Percentiles rank a stretch among this genome's conserved stretches.
Conservation (phyloP, 2,797 vertebrate genomes). For the Sebastes umbrosus region DNA sequence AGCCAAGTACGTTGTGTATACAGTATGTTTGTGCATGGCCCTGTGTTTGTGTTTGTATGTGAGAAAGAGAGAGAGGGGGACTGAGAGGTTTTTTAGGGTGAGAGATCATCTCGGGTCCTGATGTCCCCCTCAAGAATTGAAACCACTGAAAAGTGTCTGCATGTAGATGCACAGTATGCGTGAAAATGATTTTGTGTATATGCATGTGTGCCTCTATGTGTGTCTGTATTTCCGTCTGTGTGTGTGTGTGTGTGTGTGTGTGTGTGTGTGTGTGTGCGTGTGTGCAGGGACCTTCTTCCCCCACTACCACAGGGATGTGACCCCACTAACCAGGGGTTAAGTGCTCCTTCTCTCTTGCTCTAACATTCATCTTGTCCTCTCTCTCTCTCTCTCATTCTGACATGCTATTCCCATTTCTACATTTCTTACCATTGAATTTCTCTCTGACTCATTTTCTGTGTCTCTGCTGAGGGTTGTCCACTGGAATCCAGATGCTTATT, state of each 20-base stretch:
- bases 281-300: conserved; percentile 54
- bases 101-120: conserved; percentile 15
- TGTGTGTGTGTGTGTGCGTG: background rate
- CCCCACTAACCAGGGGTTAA: conserved; percentile 77
- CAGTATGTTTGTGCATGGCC: background rate
- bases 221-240: conserved; percentile 16
- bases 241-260: background rate
- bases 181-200: conserved; percentile 56
- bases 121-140: conserved; percentile 44
- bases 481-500: background rate
- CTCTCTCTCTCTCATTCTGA: conserved; percentile 31
- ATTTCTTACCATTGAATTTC: conserved; percentile 34
- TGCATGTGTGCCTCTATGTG: conserved; percentile 24
- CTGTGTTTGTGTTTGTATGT: background rate
- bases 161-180: conserved; percentile 24
- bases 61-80: background rate
- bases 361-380: conserved; percentile 61
- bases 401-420: conserved; percentile 54
- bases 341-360: conserved; percentile 69
- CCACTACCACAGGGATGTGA: conserved; percentile 68
- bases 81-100: conserved; percentile 16
- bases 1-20: background rate
- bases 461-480: conserved; percentile 5
- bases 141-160: conserved; percentile 38
- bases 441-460: conserved; percentile 7